A percentile compares a stretch with the other conserved stretches of the same genome.
These are phyloP conservation scores for Diploptera punctata DNA, from an alignment of 2,888 invertebrate genomes.

Conservation along the genomic window DNA sequence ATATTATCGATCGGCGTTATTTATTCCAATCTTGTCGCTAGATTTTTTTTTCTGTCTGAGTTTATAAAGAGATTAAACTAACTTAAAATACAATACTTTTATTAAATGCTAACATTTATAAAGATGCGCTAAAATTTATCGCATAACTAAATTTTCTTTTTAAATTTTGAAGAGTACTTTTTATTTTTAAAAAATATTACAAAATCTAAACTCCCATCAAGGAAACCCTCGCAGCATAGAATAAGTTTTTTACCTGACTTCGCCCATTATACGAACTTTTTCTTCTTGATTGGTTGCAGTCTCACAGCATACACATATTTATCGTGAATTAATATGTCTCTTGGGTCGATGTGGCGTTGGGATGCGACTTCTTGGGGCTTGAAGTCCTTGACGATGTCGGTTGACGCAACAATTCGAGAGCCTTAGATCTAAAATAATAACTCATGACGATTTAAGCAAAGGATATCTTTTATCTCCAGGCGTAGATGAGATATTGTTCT, in stretches of 20 bases:
- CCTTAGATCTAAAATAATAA: constrained; percentile 22
- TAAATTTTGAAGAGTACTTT: not conserved
- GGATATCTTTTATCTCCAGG: not conserved
- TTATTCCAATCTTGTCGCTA: no score
- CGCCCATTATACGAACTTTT: not conserved
- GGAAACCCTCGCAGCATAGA: constrained; percentile 19
- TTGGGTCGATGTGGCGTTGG: constrained; percentile 1
- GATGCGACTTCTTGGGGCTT: constrained; percentile 11
- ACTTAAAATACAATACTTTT: no score
- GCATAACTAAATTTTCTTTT: not conserved
- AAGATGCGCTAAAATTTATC: no score
- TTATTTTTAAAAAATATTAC: not conserved
- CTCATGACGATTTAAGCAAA: constrained; percentile 10
- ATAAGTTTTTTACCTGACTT: constrained; percentile 26
- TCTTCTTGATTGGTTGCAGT: constrained; percentile 18
- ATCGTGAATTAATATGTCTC: constrained; percentile 6
- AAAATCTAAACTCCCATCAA: not conserved
- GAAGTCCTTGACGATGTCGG: constrained; percentile 10
- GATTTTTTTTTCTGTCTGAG: no score
- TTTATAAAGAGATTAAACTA: no score
- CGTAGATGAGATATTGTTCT: not conserved
- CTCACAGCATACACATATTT: not conserved
- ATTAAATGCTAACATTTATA: no score
- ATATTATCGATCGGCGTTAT: no score
- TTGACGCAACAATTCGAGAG: constrained; percentile 7